These are phyloP conservation scores for Deroplatys truncata DNA, from an alignment of 2,888 invertebrate species.

Conservation along the genomic window DNA sequence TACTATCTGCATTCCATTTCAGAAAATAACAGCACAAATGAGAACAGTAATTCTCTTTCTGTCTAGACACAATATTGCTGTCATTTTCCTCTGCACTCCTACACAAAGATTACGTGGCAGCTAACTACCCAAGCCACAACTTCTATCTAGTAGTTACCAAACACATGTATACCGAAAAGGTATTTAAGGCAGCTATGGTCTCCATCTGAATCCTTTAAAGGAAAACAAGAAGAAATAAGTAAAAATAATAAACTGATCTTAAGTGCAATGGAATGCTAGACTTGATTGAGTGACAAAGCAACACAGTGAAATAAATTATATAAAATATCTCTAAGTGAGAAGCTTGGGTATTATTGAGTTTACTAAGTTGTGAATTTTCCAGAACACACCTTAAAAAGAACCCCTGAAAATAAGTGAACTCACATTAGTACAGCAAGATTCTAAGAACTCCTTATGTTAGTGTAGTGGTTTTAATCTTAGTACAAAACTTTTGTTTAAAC, in stretches of 20 bases:
- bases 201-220: conserved; percentile 45
- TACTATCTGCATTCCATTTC: conserved; percentile 22
- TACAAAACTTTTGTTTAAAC: background rate
- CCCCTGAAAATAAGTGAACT: conserved; percentile 19
- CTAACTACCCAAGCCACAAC: conserved; percentile 26
- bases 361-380: background rate
- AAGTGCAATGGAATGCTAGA: conserved; percentile 23
- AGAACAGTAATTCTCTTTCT: background rate
- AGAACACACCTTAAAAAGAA: background rate
- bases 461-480: background rate
- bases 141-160: conserved; percentile 52
- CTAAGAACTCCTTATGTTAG: conserved; percentile 1
- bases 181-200: conserved; percentile 68
- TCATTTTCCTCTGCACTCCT: conserved; percentile 18
- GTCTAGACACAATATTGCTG: background rate
- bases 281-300: conserved; percentile 12
- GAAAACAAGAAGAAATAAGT: conserved; percentile 32
- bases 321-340: background rate
- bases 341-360: background rate
- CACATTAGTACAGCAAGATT: conserved; percentile 11
- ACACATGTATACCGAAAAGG: conserved; percentile 59
- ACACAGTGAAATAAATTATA: background rate
- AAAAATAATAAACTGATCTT: conserved; percentile 20
- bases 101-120: conserved; percentile 17
- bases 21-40: conserved; percentile 17